Evolutionary conservation across 2,113 vertebrate species (phyloP), one percentile per base, ranked within the genome.

Genomic region (Neolamprologus kungweensis): DNA sequence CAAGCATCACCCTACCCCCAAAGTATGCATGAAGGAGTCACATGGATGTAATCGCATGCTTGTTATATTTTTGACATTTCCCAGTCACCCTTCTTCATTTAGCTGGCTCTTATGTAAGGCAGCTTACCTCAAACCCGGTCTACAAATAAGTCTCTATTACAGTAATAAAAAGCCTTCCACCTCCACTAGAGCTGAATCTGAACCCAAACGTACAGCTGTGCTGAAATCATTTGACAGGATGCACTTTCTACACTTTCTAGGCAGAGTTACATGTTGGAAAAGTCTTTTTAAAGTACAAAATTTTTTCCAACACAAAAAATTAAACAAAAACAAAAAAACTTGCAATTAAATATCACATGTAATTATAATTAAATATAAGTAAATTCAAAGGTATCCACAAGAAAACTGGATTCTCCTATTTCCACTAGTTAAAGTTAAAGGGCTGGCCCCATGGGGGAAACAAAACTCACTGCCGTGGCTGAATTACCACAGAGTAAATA

Each of bases 61-160:
- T 88, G 84, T 83, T 87, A 71, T 86, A 75, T 81, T 88, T 93
- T 57, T 85, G 78, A 88, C 85, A 82, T 90, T 83, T 83, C 45
- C 73, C 73, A 86, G 85, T 91, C 88, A 87, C 68, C 85, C 65
- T 81, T 88, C 65, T 83, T 55, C 83, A 84, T 86, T 89, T 80
- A 83, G 84, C 86, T 57, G 71, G 31, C 57, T 84, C 35, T 92
- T 89, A 89, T 90, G 85, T 94, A 75, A 91, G 81, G 10, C 84
- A 60, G 89, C 78, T 86, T 83, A 85, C 87, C 86, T 94, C 79
- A 60, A 84, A 84, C 82, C 55, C 85, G 63, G 79, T 37, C 83
- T 50, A 58, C 63, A 82, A 37, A 87, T 73, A 53, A 78, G 40
- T 86, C 58, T 55, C 35, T 33, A 9, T 81, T 85, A 31, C 50